These are phyloP conservation scores for Syrista parreyssii DNA, from an alignment of 2,888 invertebrate genomes.

Conservation along the genomic window DNA sequence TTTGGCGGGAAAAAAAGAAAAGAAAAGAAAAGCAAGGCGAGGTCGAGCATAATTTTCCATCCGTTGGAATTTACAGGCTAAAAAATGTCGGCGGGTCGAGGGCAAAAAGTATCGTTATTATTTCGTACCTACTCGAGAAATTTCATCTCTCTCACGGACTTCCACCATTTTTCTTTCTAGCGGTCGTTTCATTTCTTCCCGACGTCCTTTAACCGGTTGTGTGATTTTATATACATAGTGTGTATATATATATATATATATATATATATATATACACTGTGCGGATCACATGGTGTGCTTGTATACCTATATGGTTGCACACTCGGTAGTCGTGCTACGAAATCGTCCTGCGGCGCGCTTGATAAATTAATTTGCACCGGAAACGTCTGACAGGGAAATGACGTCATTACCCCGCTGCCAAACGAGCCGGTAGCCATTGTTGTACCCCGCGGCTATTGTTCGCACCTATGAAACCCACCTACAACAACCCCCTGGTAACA, in stretches of 20 bases:
- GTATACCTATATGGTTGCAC: not conserved
- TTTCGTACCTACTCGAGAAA: not conserved
- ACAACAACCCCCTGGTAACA: not conserved
- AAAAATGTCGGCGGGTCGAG: not conserved
- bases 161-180: not conserved
- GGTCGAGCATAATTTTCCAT: not conserved
- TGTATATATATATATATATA: not conserved
- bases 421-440: slow-evolving; percentile 17
- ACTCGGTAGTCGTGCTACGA: slow-evolving; percentile 4
- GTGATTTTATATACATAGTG: not conserved
- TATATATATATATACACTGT: not conserved
- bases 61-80: not conserved
- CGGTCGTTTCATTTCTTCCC: not conserved
- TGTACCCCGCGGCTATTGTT: slow-evolving; percentile 5
- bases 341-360: slow-evolving; percentile 32
- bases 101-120: not conserved
- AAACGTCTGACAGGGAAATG: slow-evolving; percentile 59
- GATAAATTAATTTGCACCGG: slow-evolving; percentile 63
- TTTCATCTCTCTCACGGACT: not conserved
- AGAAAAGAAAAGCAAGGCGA: not conserved
- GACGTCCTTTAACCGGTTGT: not conserved
- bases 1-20: not conserved
- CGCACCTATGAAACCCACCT: slow-evolving; percentile 11
- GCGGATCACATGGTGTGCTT: not conserved
- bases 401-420: slow-evolving; percentile 55